phyloP scores from a whole-genome alignment of 2,888 invertebrate species.

The Ernsta delagoae region DNA sequence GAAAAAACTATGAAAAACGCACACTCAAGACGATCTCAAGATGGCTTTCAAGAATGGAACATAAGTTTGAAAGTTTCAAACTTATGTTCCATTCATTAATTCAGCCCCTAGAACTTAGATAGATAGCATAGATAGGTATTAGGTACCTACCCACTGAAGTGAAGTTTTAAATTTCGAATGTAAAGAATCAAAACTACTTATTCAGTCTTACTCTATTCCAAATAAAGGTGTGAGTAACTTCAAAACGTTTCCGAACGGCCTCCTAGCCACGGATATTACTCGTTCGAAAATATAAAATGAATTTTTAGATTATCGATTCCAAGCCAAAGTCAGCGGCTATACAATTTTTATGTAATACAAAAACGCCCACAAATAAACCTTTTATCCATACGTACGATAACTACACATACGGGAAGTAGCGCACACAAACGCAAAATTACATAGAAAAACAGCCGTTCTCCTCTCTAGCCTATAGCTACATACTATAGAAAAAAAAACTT shows the following conservation, averaged over 20 bases:
- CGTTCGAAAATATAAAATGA: constrained; percentile 69
- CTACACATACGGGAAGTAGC: constrained; percentile 77
- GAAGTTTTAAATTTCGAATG: no score
- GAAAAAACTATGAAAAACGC: no score
- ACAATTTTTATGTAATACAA: constrained; percentile 78
- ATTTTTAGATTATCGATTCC: constrained; percentile 80
- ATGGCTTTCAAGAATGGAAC: no score
- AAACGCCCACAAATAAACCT: constrained; percentile 59
- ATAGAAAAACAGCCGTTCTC: constrained; percentile 81
- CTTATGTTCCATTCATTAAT: no score
- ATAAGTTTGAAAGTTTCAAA: no score
- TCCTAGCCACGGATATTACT: constrained; percentile 48
- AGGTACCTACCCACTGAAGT: no score
- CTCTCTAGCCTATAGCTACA: constrained; percentile 68
- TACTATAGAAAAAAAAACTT: constrained; percentile 77
- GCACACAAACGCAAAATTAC: constrained; percentile 69
- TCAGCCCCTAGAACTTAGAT: no score
- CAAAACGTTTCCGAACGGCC: constrained; percentile 39
- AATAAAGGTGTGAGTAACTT: no score
- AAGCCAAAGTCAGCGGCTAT: constrained; percentile 61
- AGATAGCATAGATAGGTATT: no score
- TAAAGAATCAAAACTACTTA: no score
- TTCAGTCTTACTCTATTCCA: no score
- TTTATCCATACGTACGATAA: constrained; percentile 55
- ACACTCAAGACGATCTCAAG: no score